These are phyloP conservation scores for Laterallus jamaicensis DNA, from an alignment of 2,113 vertebrate genomes.

Conservation along the genomic window DNA sequence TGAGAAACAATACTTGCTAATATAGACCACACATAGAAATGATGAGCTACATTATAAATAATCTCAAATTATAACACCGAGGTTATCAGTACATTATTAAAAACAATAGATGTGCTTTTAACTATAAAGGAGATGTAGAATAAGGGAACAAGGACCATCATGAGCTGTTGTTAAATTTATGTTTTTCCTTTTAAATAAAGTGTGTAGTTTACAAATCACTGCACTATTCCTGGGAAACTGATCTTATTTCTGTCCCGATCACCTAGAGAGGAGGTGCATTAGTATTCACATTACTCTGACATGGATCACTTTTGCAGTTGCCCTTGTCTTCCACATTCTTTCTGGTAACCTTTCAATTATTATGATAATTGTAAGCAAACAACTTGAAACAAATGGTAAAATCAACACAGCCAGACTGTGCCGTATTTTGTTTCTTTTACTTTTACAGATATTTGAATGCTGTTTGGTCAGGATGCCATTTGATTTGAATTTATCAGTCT, in stretches of 20 bases:
- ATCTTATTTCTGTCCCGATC: not conserved
- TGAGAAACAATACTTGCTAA: not conserved
- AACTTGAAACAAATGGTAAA: conserved; percentile 40
- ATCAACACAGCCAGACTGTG: not conserved
- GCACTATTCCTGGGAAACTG: not conserved
- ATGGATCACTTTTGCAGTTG: conserved; percentile 9
- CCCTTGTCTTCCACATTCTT: not conserved
- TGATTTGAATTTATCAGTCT: conserved; percentile 42
- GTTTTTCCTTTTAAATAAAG: conserved; percentile 27
- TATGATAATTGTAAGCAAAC: conserved; percentile 41
- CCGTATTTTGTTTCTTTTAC: conserved; percentile 22
- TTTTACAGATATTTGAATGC: conserved; percentile 12
- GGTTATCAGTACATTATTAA: conserved; percentile 53
- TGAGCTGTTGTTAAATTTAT: conserved; percentile 41
- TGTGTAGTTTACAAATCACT: conserved; percentile 61
- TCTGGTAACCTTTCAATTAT: conserved; percentile 50
- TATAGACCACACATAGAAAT: conserved; percentile 38
- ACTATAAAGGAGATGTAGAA: not conserved
- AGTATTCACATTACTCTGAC: not conserved
- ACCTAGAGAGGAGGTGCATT: not conserved
- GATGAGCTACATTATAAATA: conserved; percentile 54
- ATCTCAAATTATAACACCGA: conserved; percentile 54
- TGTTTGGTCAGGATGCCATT: conserved; percentile 18
- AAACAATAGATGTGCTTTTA: conserved; percentile 15
- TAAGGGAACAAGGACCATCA: conserved; percentile 3